Evolutionary conservation across 2,113 vertebrate genomes (phyloP).

Genomic region (Clarias gariepinus): DNA sequence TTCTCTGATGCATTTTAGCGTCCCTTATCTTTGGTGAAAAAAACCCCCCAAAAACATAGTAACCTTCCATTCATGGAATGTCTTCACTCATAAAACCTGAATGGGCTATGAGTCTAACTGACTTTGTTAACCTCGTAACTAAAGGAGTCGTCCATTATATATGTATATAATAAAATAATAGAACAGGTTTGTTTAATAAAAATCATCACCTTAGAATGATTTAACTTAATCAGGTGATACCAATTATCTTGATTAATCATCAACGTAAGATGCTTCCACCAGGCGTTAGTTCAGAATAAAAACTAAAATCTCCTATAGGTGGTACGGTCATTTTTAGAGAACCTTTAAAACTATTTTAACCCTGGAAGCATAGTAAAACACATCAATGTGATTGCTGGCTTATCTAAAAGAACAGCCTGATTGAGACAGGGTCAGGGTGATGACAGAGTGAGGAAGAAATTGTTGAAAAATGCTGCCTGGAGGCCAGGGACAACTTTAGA

Average conservation of each 20-base stretch:
- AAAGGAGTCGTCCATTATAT: no score
- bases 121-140: no score
- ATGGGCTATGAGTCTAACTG: not conserved
- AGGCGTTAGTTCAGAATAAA: not conserved
- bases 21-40: not conserved
- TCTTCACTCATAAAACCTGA: not conserved
- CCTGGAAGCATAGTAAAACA: not conserved
- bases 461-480: not conserved
- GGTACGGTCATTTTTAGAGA: not conserved
- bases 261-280: not conserved
- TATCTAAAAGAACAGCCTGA: no score
- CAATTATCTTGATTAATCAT: not conserved
- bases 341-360: not conserved
- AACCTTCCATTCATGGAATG: not conserved
- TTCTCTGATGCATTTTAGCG: not conserved
- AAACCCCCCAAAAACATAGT: not conserved
- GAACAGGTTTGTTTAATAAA: not conserved
- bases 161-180: not conserved
- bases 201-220: not conserved
- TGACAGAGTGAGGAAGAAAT: not conserved
- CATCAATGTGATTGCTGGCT: no score
- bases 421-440: not conserved
- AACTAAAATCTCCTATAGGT: not conserved
- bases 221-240: not conserved
- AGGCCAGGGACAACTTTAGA: not conserved